Base-by-base conservation (phyloP, 2,113 vertebrate genomes). In the Epinephelus cyanopodus region DNA sequence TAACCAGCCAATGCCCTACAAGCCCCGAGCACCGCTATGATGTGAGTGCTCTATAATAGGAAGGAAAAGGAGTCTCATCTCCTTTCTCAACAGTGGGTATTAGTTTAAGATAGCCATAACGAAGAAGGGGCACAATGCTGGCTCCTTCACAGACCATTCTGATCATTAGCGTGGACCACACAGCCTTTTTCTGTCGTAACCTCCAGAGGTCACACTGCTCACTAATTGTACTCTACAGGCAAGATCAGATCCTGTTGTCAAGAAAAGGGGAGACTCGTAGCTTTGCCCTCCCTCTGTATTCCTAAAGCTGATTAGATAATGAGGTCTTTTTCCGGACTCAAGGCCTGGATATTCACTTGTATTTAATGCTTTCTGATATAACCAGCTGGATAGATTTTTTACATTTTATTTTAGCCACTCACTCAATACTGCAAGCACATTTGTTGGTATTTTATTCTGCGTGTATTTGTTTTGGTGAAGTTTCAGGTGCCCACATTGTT, bases 211-310 rank as follows among this genome's bases (percentile, higher is more conserved):
- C 80, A 77, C 78, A 48, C 50, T 88, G 78, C 87, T 91, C 77
- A 76, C 85, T 90, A 90, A 91, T 92, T 90, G 77, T 85, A 72
- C 83, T 67, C 86, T 77, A 71, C 74, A 83, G 71, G 77, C 79
- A 72, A 74, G 77, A 88, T 83, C 72, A 70, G 67, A 86, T 87
- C 85, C 52, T 89, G 78, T 73, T 78, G 84, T 87, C 69, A 78
- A 73, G 79, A 68, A 79, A 83, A 76, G 78, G 81, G 76, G 50
- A 82, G 53, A 81, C 60, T 68, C 1, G 23, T 61, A 84, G 54
- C 73, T 69, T 83, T 82, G 73, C 69, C 80, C 74, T 89, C 57
- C 86, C 62, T 81, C 18, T 88, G 79, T 91, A 67, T 87, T 84
- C 50, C 77, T 89, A 79, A 89, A 84, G 57, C 79, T 90, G 79